Conservation (phyloP, 92 coral and sea anemone genomes). For the Parazoanthus darwini region DNA sequence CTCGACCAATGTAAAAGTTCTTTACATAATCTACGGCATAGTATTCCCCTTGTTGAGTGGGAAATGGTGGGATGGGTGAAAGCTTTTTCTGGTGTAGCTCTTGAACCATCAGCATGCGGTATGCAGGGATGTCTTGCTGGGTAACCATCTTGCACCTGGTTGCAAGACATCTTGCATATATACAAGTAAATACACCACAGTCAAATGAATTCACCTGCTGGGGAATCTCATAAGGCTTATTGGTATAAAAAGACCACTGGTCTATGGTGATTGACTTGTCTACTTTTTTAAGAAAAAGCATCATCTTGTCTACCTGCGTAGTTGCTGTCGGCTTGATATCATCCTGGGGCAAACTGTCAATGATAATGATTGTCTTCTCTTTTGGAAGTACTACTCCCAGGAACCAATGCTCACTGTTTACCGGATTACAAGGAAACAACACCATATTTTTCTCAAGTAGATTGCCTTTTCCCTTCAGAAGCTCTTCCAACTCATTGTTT, state of each 20-base stretch:
- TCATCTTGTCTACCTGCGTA: slow-evolving; percentile 27
- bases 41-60: slow-evolving; percentile 54
- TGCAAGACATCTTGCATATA: slow-evolving; percentile 58
- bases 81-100: slow-evolving; percentile 40
- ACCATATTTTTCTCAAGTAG: slow-evolving; percentile 38
- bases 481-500: slow-evolving; percentile 27
- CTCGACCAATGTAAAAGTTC: slow-evolving; percentile 54
- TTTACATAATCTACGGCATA: slow-evolving; percentile 54
- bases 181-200: slow-evolving; percentile 59
- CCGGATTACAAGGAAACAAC: slow-evolving; percentile 25
- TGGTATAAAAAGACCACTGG: slow-evolving; percentile 26
- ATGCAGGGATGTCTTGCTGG: slow-evolving; percentile 32
- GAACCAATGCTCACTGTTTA: slow-evolving; percentile 34
- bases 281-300: slow-evolving; percentile 20
- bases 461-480: slow-evolving; percentile 34
- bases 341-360: slow-evolving; percentile 39
- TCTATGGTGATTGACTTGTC: background rate
- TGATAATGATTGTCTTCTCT: slow-evolving; percentile 28
- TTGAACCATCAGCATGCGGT: slow-evolving; percentile 42
- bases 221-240: slow-evolving; percentile 32
- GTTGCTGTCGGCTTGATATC: slow-evolving; percentile 29
- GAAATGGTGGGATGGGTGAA: slow-evolving; percentile 48
- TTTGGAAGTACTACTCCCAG: slow-evolving; percentile 40
- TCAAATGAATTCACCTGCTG: slow-evolving; percentile 41
- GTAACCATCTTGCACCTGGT: slow-evolving; percentile 18